Conservation (phyloP, 1,140 invertebrate genomes). For the Arctopsyche grandis region DNA sequence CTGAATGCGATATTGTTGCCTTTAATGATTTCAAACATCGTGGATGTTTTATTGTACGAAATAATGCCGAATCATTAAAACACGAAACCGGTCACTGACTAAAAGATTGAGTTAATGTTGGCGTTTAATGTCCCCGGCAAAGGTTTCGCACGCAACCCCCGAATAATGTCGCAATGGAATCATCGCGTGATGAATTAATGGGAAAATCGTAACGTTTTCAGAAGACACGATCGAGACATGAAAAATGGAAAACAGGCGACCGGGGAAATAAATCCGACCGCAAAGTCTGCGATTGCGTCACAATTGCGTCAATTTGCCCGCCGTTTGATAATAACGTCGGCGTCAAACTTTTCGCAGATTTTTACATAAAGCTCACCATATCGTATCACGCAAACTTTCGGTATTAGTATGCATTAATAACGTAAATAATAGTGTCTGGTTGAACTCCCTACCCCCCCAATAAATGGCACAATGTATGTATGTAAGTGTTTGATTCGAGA, state of each 20-base stretch:
- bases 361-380: background rate
- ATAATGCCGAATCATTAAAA: slow-evolving; percentile 7
- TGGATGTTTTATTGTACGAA: background rate
- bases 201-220: slow-evolving; percentile 20
- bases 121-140: background rate
- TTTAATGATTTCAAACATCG: background rate
- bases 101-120: background rate
- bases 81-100: background rate
- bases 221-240: slow-evolving; percentile 14
- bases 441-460: no score
- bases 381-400: background rate
- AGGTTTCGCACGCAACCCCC: slow-evolving; percentile 43
- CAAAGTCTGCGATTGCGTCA: slow-evolving; percentile 15
- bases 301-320: slow-evolving; percentile 2
- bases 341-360: background rate
- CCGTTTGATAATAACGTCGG: background rate
- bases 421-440: no score
- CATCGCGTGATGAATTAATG: slow-evolving; percentile 51
- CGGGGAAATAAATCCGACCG: background rate
- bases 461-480: no score
- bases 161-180: slow-evolving; percentile 50
- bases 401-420: background rate
- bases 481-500: no score
- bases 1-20: no score
- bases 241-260: background rate